Evolutionary conservation across 1,140 invertebrate genomes (phyloP), one percentile per base, ranked within the genome.

Genomic region (Potamilus streckersoni): DNA sequence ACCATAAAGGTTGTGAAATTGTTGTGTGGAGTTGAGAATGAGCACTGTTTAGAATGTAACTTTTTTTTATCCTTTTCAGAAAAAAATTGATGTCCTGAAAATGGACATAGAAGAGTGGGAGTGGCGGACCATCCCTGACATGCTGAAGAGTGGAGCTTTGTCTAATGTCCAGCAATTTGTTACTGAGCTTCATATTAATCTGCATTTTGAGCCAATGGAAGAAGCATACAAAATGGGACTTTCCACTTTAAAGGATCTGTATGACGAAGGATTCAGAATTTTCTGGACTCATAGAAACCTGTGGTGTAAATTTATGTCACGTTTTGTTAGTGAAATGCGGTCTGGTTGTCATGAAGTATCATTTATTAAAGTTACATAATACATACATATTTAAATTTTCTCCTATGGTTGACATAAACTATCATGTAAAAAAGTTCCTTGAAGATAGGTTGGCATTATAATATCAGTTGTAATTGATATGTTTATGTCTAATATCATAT

Each of bases 41-140:
- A 11, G 38, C 38, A 49, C 38, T 49, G 11, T 6, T 49, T 8
- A 11, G 64, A 19, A 17, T 49, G 57, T 68, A 56, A 49, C 49
- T 61, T 19, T n/a, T 19, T 74, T 20, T 61, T 68, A 65, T 64
- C 71, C 12, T 57, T 72, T 78, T 11, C 79, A 85, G 83, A 76
- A 57, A 66, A 16, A 57, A 49, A 56, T 85, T 17, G 69, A 71
- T 15, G 67, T 81, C 27, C n/a, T 85, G 17, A 85, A 85, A 59
- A n/a, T 85, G 49, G 83, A 85, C 71, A 81, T 85, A 6, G 83
- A 85, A 64, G 80, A 85, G 69, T 85, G 82, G 82, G 83, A 85
- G 62, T 82, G 82, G 82, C 65, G 79, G 15, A 82, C 81, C 19
- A 38, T 85, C 27, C 82, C 82, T 3, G 61, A 82, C 17, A 64